Evolutionary conservation across 2,797 vertebrate genomes (phyloP).

Genomic region (Xiphorhynchus erythropygius): DNA sequence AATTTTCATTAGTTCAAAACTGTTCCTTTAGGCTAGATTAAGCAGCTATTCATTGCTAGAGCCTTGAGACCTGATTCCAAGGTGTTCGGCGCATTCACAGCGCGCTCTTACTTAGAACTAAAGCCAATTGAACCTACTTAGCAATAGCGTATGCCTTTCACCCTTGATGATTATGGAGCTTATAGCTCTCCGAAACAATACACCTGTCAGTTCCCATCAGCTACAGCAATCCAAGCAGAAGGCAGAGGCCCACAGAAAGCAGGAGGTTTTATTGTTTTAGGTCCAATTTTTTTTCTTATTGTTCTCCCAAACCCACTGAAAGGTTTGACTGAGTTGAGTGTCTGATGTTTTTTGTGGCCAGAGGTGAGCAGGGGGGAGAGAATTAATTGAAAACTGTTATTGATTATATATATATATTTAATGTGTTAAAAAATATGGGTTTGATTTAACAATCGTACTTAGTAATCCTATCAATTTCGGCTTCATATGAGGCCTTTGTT

Average conservation of each 20-base stretch:
- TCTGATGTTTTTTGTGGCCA: constrained; percentile 75
- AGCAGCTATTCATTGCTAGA: constrained; percentile 90
- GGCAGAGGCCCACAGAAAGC: constrained; percentile 85
- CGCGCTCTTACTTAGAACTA: constrained; percentile 95
- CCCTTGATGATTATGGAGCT: constrained; percentile 93
- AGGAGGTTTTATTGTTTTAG: constrained; percentile 87
- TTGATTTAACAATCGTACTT: constrained; percentile 77
- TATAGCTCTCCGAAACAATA: constrained; percentile 97
- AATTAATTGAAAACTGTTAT: constrained; percentile 84
- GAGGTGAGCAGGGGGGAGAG: constrained; percentile 79
- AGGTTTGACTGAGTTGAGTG: constrained; percentile 77
- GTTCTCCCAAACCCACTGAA: constrained; percentile 84
- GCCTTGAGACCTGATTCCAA: constrained; percentile 88
- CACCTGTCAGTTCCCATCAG: constrained; percentile 97
- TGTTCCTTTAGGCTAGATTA: constrained; percentile 96
- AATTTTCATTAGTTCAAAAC: constrained; percentile 96
- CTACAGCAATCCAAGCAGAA: constrained; percentile 93
- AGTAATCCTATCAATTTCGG: constrained; percentile 75
- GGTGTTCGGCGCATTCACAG: constrained; percentile 89
- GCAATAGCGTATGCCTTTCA: constrained; percentile 91
- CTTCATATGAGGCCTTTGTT: constrained; percentile 79
- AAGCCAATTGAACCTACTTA: constrained; percentile 99
- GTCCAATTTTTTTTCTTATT: constrained; percentile 86
- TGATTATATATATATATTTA: constrained; percentile 64
- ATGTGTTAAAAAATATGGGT: constrained; percentile 65